Conservation (phyloP, 2,113 vertebrate species). For the Camarhynchus parvulus region DNA sequence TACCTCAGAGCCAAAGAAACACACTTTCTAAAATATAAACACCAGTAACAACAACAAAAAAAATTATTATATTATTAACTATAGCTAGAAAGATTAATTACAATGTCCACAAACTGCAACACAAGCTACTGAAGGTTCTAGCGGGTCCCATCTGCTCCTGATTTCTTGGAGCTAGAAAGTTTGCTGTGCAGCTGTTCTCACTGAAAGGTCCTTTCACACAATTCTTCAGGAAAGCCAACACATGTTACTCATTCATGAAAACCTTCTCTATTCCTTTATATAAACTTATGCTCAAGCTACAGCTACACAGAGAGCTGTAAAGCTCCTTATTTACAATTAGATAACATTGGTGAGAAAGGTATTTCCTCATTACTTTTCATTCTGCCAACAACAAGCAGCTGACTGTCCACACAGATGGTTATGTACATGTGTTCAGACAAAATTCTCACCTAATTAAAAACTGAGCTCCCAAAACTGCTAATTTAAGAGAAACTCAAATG, state of each 20-base stretch:
- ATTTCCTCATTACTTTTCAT: neutral
- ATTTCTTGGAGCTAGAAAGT: slow-evolving; percentile 18
- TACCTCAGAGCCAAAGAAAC: neutral
- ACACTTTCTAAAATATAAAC: neutral
- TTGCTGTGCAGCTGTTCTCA: slow-evolving; percentile 47
- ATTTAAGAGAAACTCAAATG: neutral
- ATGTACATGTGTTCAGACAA: neutral
- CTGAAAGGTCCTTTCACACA: slow-evolving; percentile 52
- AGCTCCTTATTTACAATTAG: slow-evolving; percentile 10
- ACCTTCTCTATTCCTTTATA: slow-evolving; percentile 24
- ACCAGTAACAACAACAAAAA: neutral
- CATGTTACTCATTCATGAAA: slow-evolving; percentile 17
- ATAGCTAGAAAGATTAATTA: neutral
- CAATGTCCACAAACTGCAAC: neutral
- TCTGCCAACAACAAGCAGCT: slow-evolving; percentile 25
- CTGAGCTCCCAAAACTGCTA: neutral
- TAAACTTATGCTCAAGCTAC: slow-evolving; percentile 17
- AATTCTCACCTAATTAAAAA: neutral
- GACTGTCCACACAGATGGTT: neutral
- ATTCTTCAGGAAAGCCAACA: slow-evolving; percentile 22
- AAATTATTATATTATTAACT: neutral
- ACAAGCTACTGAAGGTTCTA: neutral
- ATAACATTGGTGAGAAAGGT: neutral
- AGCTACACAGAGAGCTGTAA: neutral
- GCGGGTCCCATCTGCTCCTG: slow-evolving; percentile 3